phyloP scores from a whole-genome alignment of 1,140 invertebrate species.

The Philopotamus ludificatus region DNA sequence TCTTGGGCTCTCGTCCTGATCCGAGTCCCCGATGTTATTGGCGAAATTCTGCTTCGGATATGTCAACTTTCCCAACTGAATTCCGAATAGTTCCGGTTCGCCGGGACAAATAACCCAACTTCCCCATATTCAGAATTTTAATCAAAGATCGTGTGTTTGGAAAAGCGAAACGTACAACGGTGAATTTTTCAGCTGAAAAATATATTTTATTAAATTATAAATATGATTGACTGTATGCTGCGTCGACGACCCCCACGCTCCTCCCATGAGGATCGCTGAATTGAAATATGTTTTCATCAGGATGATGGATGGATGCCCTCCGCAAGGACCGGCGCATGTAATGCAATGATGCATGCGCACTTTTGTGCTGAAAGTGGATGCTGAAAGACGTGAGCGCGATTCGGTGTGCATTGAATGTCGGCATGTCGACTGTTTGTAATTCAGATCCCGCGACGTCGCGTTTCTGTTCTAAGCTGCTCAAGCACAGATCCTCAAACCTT shows the following conservation, averaged over 20 bases:
- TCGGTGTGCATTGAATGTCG: not conserved
- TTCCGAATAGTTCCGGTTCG: not conserved
- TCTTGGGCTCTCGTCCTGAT: not conserved
- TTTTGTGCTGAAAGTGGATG: not conserved
- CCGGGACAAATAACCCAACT: not conserved
- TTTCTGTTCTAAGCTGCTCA: not conserved
- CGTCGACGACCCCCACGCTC: no score
- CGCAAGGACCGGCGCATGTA: not conserved
- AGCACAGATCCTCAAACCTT: no score
- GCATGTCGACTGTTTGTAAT: not conserved
- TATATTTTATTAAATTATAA: no score
- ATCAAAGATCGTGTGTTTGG: slow-evolving; percentile 10
- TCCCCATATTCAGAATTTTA: slow-evolving; percentile 1
- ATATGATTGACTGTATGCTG: no score
- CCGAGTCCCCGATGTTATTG: not conserved
- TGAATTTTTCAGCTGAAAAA: no score
- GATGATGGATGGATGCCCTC: not conserved
- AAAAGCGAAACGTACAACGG: no score
- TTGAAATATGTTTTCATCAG: not conserved
- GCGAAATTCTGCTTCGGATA: not conserved
- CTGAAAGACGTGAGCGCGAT: not conserved
- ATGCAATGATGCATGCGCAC: not conserved
- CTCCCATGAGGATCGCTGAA: no score
- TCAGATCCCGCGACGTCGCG: not conserved
- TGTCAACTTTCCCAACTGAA: not conserved